Base-by-base conservation (phyloP, 2,888 invertebrate genomes). In the Tanytarsus gracilentus region DNA sequence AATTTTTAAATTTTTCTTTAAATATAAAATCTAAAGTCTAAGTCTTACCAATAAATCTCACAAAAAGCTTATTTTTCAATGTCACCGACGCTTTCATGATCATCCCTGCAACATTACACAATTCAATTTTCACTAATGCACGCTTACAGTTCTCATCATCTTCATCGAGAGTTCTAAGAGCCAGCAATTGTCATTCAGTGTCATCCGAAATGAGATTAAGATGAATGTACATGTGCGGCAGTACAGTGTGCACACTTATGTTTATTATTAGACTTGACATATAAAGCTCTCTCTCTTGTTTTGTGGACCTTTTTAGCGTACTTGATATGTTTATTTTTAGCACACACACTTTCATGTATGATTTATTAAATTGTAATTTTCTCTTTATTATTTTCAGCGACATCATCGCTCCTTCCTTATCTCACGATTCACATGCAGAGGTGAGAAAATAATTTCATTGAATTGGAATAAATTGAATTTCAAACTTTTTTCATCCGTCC, bases 401-500 rank as follows among this genome's bases (percentile, higher is more conserved):
- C 88, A 30, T 88, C 90, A 56, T 87, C 88, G 6, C 77, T 93
- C 56, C 74, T 92, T 62, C 92, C 93, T 0, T 93, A 90, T 72
- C 75, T 93, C 68, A 88, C 91, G 2, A 85, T 93, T 65, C 92
- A 91, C 75, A 92, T 93, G 92, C 88, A 88, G 74, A 73, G 44
- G 44, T 44, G 16, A n/a, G n/a, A n/a, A n/a, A n/a, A n/a, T n/a
- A n/a, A n/a, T n/a, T n/a, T n/a, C n/a, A n/a, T n/a, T n/a, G n/a
- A n/a, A n/a, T n/a, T n/a, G n/a, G n/a, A n/a, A n/a, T n/a, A n/a
- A n/a, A n/a, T n/a, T n/a, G n/a, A n/a, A n/a, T n/a, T n/a, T n/a
- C n/a, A n/a, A n/a, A n/a, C n/a, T n/a, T n/a, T n/a, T n/a, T n/a
- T n/a, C n/a, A n/a, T n/a, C n/a, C n/a, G n/a, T n/a, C n/a, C n/a